Evolutionary conservation across 2,113 vertebrate species (phyloP).

Genomic region (Prochilodus magdalenae): DNA sequence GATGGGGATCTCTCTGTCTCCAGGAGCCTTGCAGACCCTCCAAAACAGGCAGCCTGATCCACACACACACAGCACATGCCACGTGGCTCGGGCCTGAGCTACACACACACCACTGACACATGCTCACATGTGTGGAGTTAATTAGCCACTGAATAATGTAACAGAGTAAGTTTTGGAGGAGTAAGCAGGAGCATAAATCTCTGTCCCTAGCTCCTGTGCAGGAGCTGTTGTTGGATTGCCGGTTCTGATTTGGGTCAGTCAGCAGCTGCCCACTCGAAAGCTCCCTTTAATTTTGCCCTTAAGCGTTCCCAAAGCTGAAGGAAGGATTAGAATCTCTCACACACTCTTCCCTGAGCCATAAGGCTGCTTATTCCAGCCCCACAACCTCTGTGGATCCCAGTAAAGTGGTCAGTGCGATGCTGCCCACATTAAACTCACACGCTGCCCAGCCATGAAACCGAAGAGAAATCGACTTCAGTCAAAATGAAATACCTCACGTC

Average conservation of each 20-base stretch:
- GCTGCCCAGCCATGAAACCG: neutral
- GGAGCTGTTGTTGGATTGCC: neutral
- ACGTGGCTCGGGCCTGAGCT: conserved; percentile 37
- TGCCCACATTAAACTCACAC: conserved; percentile 35
- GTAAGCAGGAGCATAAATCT: conserved; percentile 25
- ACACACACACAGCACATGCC: too few relatives aligned
- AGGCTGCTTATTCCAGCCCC: neutral
- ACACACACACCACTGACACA: conserved; percentile 26
- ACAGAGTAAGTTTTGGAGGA: neutral
- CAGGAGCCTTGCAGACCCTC: conserved; percentile 14
- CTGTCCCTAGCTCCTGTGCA: conserved; percentile 19
- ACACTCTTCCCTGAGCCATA: neutral
- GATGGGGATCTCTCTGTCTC: conserved; percentile 42
- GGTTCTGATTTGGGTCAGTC: conserved; percentile 32
- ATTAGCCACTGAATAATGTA: conserved; percentile 49
- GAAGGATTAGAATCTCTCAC: conserved; percentile 3
- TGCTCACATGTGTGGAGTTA: conserved; percentile 34
- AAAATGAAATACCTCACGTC: neutral
- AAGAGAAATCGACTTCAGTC: neutral
- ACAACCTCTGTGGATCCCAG: neutral
- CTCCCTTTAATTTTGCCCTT: conserved; percentile 22
- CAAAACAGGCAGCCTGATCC: conserved; percentile 6
- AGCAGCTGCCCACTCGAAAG: conserved; percentile 13
- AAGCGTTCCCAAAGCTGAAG: neutral
- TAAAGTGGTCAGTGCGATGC: neutral